Evolutionary conservation across 2,797 vertebrate genomes (phyloP).

Genomic region (Pangasius macronema): DNA sequence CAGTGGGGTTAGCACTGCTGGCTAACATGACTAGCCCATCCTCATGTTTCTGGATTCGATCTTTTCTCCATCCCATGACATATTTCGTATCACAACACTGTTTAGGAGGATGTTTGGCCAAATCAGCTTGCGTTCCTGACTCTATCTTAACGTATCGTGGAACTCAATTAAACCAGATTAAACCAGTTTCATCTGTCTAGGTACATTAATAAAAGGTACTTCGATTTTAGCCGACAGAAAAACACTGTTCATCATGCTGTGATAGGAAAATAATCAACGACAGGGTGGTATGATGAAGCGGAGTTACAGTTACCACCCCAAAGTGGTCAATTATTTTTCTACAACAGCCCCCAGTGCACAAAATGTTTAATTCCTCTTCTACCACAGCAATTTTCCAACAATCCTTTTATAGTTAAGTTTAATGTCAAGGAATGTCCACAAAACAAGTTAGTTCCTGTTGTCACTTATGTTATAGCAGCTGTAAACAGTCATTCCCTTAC

Average conservation of each 20-base stretch:
- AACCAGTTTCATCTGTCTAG: not conserved
- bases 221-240: not conserved
- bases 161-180: not conserved
- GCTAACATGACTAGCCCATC: conserved; percentile 31
- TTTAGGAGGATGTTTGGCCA: not conserved
- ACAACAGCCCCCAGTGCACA: not conserved
- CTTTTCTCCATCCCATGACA: not conserved
- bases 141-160: too few relatives aligned
- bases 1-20: conserved; percentile 39
- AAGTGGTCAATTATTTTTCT: not conserved
- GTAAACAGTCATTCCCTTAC: not conserved
- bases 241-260: not conserved
- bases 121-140: not conserved
- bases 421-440: not conserved
- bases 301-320: not conserved
- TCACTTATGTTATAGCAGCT: not conserved
- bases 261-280: not conserved
- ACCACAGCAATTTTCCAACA: not conserved
- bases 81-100: not conserved
- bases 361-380: not conserved
- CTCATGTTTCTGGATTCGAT: conserved; percentile 16
- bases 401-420: not conserved
- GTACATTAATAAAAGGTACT: not conserved
- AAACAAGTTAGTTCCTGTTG: not conserved
- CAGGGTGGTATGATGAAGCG: not conserved